Percentiles rank a stretch among this genome's conserved stretches.
These are phyloP conservation scores for Crax fasciolata DNA, from an alignment of 2,797 vertebrate genomes.

Conservation along the genomic window DNA sequence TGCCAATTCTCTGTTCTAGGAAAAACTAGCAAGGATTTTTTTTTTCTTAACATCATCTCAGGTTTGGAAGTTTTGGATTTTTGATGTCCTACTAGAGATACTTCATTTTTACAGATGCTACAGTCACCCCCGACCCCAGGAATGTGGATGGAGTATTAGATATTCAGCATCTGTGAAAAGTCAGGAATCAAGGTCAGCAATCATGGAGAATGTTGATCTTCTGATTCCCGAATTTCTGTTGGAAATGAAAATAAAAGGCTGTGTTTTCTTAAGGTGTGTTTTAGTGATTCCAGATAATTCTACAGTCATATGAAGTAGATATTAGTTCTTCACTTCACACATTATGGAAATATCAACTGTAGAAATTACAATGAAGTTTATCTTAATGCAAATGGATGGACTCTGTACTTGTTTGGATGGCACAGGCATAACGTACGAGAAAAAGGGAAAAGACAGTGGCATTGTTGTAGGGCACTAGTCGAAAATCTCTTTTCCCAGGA, in stretches of 20 bases:
- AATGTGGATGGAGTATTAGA: not conserved
- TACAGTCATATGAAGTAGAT: not conserved
- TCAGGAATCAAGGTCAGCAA: not conserved
- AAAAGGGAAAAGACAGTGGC: not conserved
- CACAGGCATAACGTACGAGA: not conserved
- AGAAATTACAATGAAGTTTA: conserved; percentile 55
- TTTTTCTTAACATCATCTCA: not conserved
- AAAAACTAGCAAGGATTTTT: not conserved
- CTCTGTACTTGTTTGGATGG: conserved; percentile 34
- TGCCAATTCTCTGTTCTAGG: not conserved
- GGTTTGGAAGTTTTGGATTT: not conserved
- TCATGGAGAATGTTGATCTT: not conserved
- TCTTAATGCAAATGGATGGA: conserved; percentile 29
- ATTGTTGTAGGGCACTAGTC: not conserved
- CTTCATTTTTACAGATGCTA: not conserved
- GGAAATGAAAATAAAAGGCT: not conserved
- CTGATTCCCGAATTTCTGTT: not conserved
- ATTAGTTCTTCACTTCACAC: not conserved
- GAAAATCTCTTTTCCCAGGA: not conserved
- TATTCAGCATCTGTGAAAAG: not conserved
- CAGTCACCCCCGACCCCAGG: not conserved
- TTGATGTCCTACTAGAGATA: not conserved
- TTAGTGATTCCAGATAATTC: conserved; percentile 3
- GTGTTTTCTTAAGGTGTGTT: not conserved
- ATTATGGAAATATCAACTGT: conserved; percentile 34